Conservation (phyloP, 23 tunicate species). For the Styela clava region DNA sequence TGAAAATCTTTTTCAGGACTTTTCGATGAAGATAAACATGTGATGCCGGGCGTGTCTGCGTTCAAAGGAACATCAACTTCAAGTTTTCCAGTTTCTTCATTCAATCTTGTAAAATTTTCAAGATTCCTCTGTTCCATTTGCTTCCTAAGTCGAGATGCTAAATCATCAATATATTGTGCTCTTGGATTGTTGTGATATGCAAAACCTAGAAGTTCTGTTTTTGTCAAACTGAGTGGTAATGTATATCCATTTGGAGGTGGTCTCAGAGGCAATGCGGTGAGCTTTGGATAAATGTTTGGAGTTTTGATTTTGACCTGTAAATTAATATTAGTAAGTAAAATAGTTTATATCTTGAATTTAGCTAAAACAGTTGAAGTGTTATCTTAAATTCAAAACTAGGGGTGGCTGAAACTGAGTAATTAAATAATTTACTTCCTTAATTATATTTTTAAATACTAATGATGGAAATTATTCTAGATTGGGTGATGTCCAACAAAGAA, state of each 20-base stretch:
- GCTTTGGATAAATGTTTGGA: neutral
- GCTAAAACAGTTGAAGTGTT: too few relatives aligned
- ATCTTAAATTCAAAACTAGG: too few relatives aligned
- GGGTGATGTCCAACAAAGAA: too few relatives aligned
- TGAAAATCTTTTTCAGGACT: neutral
- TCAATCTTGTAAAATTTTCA: neutral
- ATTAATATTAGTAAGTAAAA: too few relatives aligned
- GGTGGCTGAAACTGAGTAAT: too few relatives aligned
- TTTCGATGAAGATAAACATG: neutral
- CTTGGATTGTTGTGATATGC: neutral
- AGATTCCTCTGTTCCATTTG: neutral
- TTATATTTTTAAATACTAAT: too few relatives aligned
- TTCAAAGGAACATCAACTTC: neutral
- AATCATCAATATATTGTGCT: neutral
- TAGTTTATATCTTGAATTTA: too few relatives aligned
- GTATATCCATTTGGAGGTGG: neutral
- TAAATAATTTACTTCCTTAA: too few relatives aligned
- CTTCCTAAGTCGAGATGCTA: neutral
- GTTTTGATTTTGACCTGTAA: neutral
- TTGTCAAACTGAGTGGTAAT: neutral
- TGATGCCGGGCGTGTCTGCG: neutral
- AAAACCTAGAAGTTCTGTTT: neutral
- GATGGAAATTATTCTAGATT: too few relatives aligned
- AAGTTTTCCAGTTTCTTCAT: neutral
- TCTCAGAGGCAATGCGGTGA: neutral